phyloP scores from a whole-genome alignment of 2,888 invertebrate genomes.

The Seladonia tumulorum region DNA sequence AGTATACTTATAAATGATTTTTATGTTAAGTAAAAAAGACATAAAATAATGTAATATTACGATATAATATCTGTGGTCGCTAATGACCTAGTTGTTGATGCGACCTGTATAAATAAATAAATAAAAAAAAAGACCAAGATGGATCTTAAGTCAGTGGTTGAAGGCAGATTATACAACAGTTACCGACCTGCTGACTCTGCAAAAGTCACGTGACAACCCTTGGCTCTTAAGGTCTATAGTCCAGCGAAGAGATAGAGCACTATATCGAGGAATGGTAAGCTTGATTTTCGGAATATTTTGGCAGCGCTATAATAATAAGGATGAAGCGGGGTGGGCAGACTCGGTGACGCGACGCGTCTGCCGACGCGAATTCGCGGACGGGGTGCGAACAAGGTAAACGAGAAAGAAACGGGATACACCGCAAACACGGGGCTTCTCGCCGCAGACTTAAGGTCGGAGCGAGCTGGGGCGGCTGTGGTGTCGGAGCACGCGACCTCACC shows the following conservation, averaged over 20 bases:
- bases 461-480: conserved; percentile 69
- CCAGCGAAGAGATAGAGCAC: neutral
- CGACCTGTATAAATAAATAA: no score
- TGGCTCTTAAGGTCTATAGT: neutral
- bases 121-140: no score
- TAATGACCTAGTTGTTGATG: no score
- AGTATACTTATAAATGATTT: no score
- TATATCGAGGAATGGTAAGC: neutral
- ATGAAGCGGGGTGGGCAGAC: neutral
- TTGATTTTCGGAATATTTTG: neutral
- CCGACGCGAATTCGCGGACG: conserved; percentile 44
- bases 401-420: conserved; percentile 80
- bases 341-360: conserved; percentile 32
- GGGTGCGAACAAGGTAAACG: conserved; percentile 71
- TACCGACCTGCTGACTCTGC: no score
- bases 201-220: no score
- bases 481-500: conserved; percentile 68
- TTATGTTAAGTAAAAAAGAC: no score
- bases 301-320: neutral
- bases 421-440: conserved; percentile 81
- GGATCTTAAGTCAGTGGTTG: no score
- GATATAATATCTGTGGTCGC: no score
- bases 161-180: no score
- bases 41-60: no score
- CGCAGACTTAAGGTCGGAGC: conserved; percentile 80